Conservation (phyloP, 2,797 vertebrate species). For the Calcarius lapponicus region DNA sequence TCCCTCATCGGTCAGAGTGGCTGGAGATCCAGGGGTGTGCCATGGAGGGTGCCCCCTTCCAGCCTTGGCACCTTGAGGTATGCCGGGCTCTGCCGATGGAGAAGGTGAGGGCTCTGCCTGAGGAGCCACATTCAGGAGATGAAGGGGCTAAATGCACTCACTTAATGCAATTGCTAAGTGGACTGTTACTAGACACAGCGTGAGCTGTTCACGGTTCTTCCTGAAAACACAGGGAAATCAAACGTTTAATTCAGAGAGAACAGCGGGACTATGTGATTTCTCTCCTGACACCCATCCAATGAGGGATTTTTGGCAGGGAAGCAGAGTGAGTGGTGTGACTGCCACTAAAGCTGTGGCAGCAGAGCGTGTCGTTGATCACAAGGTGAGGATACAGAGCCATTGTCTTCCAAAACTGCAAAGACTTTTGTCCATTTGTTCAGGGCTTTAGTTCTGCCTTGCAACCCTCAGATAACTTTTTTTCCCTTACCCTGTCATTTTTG, state of each 20-base stretch:
- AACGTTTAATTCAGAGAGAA: background rate
- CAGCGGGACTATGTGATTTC: background rate
- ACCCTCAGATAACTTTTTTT: background rate
- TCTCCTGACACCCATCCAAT: background rate
- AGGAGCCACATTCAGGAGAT: background rate
- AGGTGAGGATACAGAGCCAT: constrained; percentile 7
- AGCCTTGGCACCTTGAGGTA: background rate
- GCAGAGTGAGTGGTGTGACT: constrained; percentile 18
- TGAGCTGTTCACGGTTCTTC: background rate
- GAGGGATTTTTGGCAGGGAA: constrained; percentile 32
- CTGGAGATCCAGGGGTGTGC: background rate
- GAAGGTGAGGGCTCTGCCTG: background rate
- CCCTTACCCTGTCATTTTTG: background rate
- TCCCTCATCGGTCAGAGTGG: background rate
- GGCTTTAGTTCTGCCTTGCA: background rate
- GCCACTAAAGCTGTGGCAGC: background rate
- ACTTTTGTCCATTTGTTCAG: background rate
- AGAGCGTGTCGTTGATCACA: constrained; percentile 17
- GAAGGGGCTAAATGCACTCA: background rate
- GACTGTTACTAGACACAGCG: background rate
- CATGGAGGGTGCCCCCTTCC: background rate
- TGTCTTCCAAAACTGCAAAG: background rate
- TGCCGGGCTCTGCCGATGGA: background rate
- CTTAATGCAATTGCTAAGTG: background rate
- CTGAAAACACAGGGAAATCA: background rate